Evolutionary conservation across 2,797 vertebrate species (phyloP).

Genomic region (Sebastes cheni): DNA sequence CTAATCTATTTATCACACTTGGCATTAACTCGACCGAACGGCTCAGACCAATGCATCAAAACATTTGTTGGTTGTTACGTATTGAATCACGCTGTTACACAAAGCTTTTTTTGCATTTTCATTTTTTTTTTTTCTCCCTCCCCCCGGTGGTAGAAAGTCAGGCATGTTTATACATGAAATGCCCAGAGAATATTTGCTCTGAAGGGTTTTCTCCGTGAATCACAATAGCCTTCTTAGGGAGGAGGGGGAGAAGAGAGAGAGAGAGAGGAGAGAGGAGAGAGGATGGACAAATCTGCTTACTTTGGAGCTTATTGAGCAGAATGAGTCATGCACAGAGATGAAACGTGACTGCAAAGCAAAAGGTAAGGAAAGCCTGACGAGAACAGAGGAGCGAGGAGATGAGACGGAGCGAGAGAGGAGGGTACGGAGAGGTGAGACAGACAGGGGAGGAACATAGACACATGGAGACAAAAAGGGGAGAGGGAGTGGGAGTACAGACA

Average conservation of each 20-base stretch:
- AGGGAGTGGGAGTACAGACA: slow-evolving; percentile 11
- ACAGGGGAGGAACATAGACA: slow-evolving; percentile 30
- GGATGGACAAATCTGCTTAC: slow-evolving; percentile 88
- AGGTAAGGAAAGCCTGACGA: slow-evolving; percentile 75
- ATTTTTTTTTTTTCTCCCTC: slow-evolving; percentile 25
- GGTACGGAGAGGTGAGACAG: slow-evolving; percentile 63
- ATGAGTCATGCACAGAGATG: slow-evolving; percentile 85
- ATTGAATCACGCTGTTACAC: slow-evolving; percentile 70
- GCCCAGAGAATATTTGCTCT: slow-evolving; percentile 84
- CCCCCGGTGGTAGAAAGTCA: slow-evolving; percentile 76
- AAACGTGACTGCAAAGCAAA: slow-evolving; percentile 87
- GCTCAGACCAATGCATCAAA: slow-evolving; percentile 70
- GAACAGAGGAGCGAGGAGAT: slow-evolving; percentile 49
- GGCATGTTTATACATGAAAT: slow-evolving; percentile 87
- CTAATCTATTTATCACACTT: slow-evolving; percentile 87
- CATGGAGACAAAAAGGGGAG: slow-evolving; percentile 4
- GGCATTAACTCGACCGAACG: slow-evolving; percentile 78
- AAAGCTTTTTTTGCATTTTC: slow-evolving; percentile 59
- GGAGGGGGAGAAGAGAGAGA: slow-evolving; percentile 35
- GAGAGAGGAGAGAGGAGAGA: slow-evolving; percentile 33
- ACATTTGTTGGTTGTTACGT: slow-evolving; percentile 73
- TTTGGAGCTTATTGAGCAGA: slow-evolving; percentile 89
- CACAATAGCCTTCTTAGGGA: slow-evolving; percentile 86
- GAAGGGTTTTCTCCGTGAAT: slow-evolving; percentile 85
- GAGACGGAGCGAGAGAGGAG: slow-evolving; percentile 45